A percentile compares a stretch with the other conserved stretches of the same genome.
Conservation (phyloP, 2,113 vertebrate species). For the Pelusios castaneus region DNA sequence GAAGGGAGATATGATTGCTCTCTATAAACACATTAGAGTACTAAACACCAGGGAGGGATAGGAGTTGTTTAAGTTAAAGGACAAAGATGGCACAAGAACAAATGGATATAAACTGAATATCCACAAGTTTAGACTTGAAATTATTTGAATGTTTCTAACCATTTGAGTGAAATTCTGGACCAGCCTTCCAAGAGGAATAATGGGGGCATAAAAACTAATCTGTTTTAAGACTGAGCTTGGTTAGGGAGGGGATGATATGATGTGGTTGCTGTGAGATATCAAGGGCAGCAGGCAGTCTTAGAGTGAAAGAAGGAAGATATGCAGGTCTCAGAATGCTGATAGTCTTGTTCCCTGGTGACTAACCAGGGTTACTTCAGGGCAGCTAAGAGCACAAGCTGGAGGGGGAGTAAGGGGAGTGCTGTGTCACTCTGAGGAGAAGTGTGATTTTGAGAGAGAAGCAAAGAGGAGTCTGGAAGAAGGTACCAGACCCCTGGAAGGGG, state of each 20-base stretch:
- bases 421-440: too few relatives aligned
- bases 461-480: too few relatives aligned
- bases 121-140: not conserved
- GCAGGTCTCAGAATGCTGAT: too few relatives aligned
- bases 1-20: not conserved
- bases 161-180: not conserved
- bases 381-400: too few relatives aligned
- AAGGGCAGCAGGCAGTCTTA: too few relatives aligned
- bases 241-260: fast-evolving
- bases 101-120: not conserved
- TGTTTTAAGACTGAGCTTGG: fast-evolving
- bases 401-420: too few relatives aligned
- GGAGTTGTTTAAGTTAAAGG: not conserved
- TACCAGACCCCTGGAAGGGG: too few relatives aligned
- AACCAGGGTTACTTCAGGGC: too few relatives aligned
- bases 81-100: not conserved
- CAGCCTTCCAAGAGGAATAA: not conserved
- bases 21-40: not conserved
- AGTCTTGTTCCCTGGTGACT: too few relatives aligned
- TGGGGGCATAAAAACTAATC: not conserved
- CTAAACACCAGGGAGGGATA: not conserved
- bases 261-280: too few relatives aligned
- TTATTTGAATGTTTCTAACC: not conserved
- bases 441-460: too few relatives aligned
- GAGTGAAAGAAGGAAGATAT: too few relatives aligned